These are phyloP conservation scores for Drosophila subsilvestris DNA, from an alignment of 2,888 invertebrate species.

Conservation along the genomic window DNA sequence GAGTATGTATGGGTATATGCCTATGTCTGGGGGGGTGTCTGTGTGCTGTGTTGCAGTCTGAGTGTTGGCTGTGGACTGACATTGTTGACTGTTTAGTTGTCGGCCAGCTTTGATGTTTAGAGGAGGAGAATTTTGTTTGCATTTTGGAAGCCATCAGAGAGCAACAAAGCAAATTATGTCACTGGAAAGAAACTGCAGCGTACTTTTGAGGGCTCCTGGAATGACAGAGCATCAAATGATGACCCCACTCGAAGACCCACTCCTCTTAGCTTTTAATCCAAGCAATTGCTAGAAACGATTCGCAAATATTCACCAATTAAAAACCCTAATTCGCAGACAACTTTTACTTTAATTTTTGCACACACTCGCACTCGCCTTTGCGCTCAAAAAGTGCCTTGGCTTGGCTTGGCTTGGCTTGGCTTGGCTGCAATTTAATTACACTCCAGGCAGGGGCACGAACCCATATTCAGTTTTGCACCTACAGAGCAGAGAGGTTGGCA, in stretches of 20 bases:
- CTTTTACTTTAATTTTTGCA: neutral
- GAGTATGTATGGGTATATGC: slow-evolving; percentile 1
- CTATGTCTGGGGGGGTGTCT: no score
- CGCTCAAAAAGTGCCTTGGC: slow-evolving; percentile 8
- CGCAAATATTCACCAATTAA: slow-evolving; percentile 13
- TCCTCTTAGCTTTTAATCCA: slow-evolving; percentile 7
- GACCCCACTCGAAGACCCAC: neutral
- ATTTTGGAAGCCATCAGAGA: slow-evolving; percentile 24
- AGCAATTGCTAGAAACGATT: slow-evolving; percentile 5
- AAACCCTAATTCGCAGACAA: neutral
- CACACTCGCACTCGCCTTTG: neutral
- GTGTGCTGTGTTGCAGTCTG: slow-evolving; percentile 1
- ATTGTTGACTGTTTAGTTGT: slow-evolving; percentile 38
- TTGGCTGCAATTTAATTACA: slow-evolving; percentile 63
- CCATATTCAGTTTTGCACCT: slow-evolving; percentile 52
- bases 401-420: neutral
- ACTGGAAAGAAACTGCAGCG: neutral
- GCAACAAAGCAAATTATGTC: slow-evolving; percentile 17
- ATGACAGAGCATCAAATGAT: no score
- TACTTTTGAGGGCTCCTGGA: neutral
- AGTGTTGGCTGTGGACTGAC: slow-evolving; percentile 20
- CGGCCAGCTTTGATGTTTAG: slow-evolving; percentile 29
- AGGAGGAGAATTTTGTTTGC: slow-evolving; percentile 38
- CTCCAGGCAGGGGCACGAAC: slow-evolving; percentile 39
- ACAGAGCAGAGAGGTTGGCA: slow-evolving; percentile 22